Base-by-base conservation (phyloP, 2,888 invertebrate genomes). In the Argyresthia goedartella region DNA sequence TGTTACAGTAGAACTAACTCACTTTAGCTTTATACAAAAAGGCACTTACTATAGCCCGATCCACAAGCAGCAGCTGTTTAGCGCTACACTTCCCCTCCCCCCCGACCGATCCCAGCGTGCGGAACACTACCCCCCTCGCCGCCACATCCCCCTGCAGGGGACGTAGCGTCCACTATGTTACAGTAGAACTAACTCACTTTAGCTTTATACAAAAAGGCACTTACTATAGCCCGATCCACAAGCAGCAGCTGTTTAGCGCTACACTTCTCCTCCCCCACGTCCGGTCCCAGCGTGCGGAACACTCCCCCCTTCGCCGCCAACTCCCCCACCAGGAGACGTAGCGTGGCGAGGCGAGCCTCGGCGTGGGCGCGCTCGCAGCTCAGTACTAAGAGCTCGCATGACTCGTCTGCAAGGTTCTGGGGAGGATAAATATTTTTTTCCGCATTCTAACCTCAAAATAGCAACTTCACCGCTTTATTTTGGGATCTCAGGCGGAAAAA, bases 31-130 rank as follows among this genome's bases (percentile, higher is more conserved):
- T 42, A 36, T 50, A 35, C 46, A 14, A 25, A 14, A 33, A 44
- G n/a, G 13, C n/a, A n/a, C n/a, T 73, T 35, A 81, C 81, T 57
- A 81, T 79, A 60, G 62, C 60, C 35, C 66, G 75, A 56, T 81
- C 74, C 0, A 75, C 48, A 7, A 53, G 52, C 0, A 60, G 55
- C 9, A 78, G 66, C 25, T 60, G 63, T 25, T 50, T 52, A 4
- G 51, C 44, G 0, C 57, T 54, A 4, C 52, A 52, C 4, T 50
- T 53, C 9, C 44, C 50, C 36, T 59, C 54, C 53, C 9, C 36
- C 36, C 9, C 9, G 36, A 9, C n/a, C n/a, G n/a, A n/a, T n/a
- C n/a, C n/a, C n/a, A n/a, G n/a, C n/a, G n/a, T n/a, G n/a, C n/a
- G n/a, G n/a, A n/a, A n/a, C n/a, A n/a, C n/a, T n/a, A n/a, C n/a